Evolutionary conservation across 2,113 vertebrate genomes (phyloP).

Genomic region (Lepisosteus osseus): DNA sequence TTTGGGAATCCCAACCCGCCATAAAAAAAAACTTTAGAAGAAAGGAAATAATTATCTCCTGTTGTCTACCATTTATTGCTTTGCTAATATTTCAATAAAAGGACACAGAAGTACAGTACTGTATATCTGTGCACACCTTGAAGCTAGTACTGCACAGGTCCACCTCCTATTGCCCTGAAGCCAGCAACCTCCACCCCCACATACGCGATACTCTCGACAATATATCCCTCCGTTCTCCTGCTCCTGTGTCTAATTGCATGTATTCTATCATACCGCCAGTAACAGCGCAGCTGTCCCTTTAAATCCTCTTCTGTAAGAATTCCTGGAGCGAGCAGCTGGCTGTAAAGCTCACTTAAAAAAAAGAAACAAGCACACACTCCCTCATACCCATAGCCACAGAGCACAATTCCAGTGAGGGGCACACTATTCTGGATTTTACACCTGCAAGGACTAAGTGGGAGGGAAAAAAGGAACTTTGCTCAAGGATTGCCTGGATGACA

Average conservation of each 20-base stretch:
- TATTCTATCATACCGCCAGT: constrained; percentile 27
- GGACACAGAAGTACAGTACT: neutral
- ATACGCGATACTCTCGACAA: constrained; percentile 4
- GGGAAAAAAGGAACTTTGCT: constrained; percentile 60
- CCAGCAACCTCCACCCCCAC: neutral
- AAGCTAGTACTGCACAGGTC: neutral
- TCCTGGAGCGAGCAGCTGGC: constrained; percentile 47
- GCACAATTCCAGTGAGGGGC: constrained; percentile 23
- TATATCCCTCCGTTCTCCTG: neutral
- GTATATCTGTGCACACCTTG: too few relatives aligned
- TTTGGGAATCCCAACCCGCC: too few relatives aligned
- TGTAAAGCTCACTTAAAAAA: constrained; percentile 28
- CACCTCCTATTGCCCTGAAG: neutral
- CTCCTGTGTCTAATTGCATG: constrained; percentile 39
- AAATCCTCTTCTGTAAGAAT: constrained; percentile 44
- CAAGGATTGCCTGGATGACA: constrained; percentile 49
- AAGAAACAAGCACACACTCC: constrained; percentile 49
- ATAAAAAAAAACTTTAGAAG: too few relatives aligned
- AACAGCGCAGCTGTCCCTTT: constrained; percentile 51
- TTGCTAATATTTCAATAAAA: constrained; percentile 1
- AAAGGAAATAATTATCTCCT: neutral
- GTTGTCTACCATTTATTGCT: neutral
- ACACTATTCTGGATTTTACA: constrained; percentile 48
- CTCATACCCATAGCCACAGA: constrained; percentile 29
- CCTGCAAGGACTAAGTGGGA: constrained; percentile 49